These are phyloP conservation scores for Scelioninae gen. 1 DNA, from an alignment of 2,888 invertebrate species.

Conservation along the genomic window DNA sequence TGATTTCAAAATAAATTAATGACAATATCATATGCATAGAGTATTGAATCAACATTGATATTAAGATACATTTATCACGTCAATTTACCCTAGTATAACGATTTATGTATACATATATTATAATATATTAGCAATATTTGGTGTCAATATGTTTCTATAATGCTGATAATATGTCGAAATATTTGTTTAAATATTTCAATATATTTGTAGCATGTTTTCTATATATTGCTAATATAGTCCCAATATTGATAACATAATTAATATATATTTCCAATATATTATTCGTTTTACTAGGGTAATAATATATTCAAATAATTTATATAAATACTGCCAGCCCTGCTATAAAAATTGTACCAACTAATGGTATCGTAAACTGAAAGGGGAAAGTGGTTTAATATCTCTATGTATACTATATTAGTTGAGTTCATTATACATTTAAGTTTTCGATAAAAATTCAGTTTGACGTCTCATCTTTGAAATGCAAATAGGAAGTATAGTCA, in stretches of 20 bases:
- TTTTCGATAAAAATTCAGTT: slow-evolving; percentile 29
- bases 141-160: too few relatives aligned
- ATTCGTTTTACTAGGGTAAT: too few relatives aligned
- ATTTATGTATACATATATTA: too few relatives aligned
- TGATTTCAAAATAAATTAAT: slow-evolving; percentile 14
- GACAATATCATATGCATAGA: slow-evolving; percentile 18
- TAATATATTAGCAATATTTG: too few relatives aligned
- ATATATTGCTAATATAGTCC: too few relatives aligned
- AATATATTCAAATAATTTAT: not conserved
- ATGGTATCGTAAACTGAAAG: slow-evolving; percentile 1
- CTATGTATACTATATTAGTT: slow-evolving; percentile 21
- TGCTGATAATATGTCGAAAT: too few relatives aligned
- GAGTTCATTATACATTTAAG: slow-evolving; percentile 14
- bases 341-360: slow-evolving; percentile 20
- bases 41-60: not conserved
- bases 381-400: slow-evolving; percentile 8
- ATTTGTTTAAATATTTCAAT: too few relatives aligned
- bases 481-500: slow-evolving; percentile 17
- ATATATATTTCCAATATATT: too few relatives aligned
- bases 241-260: too few relatives aligned
- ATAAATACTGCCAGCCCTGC: slow-evolving; percentile 37
- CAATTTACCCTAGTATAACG: too few relatives aligned
- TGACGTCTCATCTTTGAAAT: slow-evolving; percentile 27
- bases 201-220: too few relatives aligned
- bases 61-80: not conserved